These are phyloP conservation scores for Oreochromis grahami DNA, from an alignment of 2,797 vertebrate genomes.

Conservation along the genomic window DNA sequence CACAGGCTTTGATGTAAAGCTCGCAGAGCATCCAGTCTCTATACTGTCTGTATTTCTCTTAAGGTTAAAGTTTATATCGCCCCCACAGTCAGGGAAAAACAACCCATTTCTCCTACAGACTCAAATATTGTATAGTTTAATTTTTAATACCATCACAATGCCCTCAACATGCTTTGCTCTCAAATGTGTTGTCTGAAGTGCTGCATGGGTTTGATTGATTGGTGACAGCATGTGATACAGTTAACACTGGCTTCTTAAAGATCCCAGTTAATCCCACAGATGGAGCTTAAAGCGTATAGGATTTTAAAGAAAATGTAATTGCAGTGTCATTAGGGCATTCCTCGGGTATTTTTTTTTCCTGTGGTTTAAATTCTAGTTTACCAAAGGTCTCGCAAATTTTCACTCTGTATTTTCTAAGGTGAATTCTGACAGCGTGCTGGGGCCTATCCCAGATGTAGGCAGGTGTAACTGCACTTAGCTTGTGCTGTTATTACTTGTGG, in stretches of 20 bases:
- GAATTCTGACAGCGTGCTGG: not conserved
- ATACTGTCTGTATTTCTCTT: constrained; percentile 28
- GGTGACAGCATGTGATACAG: not conserved
- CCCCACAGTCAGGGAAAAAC: constrained; percentile 60
- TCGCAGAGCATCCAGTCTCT: constrained; percentile 48
- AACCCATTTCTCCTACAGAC: constrained; percentile 55
- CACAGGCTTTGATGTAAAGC: constrained; percentile 69
- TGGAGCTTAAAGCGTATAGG: not conserved
- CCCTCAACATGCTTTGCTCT: constrained; percentile 21
- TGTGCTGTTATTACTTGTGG: constrained; percentile 20
- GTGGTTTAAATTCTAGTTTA: not conserved
- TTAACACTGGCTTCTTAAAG: not conserved
- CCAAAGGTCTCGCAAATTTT: not conserved
- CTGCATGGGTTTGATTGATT: not conserved
- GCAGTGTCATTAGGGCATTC: not conserved
- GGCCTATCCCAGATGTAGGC: not conserved
- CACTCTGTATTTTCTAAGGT: not conserved
- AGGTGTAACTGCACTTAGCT: not conserved
- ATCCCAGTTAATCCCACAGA: not conserved
- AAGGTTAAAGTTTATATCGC: constrained; percentile 71
- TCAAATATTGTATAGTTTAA: constrained; percentile 51
- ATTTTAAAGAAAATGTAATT: not conserved
- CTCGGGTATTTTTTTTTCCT: not conserved
- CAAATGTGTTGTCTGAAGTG: constrained; percentile 27
- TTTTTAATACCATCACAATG: constrained; percentile 48